Evolutionary conservation across 2,888 invertebrate genomes (phyloP), one percentile per base, ranked within the genome.

Genomic region (Drosophila ezoana): DNA sequence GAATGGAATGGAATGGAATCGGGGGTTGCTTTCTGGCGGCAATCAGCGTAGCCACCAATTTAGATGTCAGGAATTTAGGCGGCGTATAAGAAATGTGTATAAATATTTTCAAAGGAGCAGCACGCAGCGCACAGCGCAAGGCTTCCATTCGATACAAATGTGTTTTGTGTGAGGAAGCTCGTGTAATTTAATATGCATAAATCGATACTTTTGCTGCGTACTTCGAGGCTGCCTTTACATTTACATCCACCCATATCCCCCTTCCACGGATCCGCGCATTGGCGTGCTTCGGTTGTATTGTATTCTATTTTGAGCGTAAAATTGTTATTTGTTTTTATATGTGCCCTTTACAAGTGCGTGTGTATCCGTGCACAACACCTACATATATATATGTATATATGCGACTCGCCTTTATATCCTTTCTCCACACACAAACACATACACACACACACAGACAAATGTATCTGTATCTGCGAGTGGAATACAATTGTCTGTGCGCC

Each of bases 141-240:
- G 58, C 60, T 64, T 53, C 28, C 47, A 54, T 56, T 69, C 32
- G 53, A 60, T 76, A 60, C 59, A 63, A 72, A 54, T 61, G 49
- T 63, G 75, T 68, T 49, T 61, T 80, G 69, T 80, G 69, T 71
- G 64, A 72, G 72, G 68, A 63, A 77, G 71, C 65, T 78, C 68
- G 72, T 79, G 87, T 86, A 89, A 89, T 89, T 90, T 84, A 89
- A 90, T 89, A 87, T 86, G 84, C 87, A 89, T 82, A 89, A 89
- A 90, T 90, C 90, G 85, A 89, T 90, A 88, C 78, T 77, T 74
- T 84, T 56, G 45, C 59, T 72, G 45, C 59, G 56, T 57, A 53
- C 62, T 66, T 51, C 44, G 18, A 28, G 18, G 32, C 40, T 32
- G 37, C 14, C 51, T 44, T 38, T 33, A 43, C 60, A 23, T 65